Evolutionary conservation across 2,888 invertebrate genomes (phyloP).

Genomic region (Himalopsyche tibetana): DNA sequence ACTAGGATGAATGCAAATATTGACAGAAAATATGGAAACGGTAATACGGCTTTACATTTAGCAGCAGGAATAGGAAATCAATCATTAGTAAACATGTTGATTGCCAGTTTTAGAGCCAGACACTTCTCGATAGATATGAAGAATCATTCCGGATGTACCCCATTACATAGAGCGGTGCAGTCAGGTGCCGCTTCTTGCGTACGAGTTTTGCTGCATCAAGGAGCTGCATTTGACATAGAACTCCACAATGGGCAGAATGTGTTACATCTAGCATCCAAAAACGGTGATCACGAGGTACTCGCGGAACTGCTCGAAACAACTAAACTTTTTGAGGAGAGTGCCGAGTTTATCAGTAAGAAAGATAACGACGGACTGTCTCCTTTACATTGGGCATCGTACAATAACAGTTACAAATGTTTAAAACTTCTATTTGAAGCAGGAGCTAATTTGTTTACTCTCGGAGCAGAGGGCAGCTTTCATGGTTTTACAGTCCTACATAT

Average conservation of each 20-base stretch:
- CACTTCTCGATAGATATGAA: background rate
- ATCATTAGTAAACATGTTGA: background rate
- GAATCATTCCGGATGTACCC: background rate
- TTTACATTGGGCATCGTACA: background rate
- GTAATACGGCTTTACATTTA: background rate
- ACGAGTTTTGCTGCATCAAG: constrained; percentile 1
- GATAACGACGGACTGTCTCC: constrained; percentile 2
- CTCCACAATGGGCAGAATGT: background rate
- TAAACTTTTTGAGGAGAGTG: background rate
- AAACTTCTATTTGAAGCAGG: constrained; percentile 6
- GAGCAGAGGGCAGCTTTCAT: background rate
- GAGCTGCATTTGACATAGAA: background rate
- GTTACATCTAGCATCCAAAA: background rate
- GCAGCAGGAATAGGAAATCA: background rate
- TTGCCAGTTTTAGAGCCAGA: background rate
- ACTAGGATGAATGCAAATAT: background rate
- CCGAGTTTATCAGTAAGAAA: background rate
- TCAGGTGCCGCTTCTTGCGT: background rate
- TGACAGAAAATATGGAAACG: background rate
- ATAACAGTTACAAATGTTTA: background rate
- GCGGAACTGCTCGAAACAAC: background rate
- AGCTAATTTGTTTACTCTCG: constrained; percentile 5
- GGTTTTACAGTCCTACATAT: constrained; percentile 3
- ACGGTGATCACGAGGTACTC: background rate
- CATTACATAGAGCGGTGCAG: background rate